Conservation (phyloP, 2,888 invertebrate genomes). For the Germaria angustata region DNA sequence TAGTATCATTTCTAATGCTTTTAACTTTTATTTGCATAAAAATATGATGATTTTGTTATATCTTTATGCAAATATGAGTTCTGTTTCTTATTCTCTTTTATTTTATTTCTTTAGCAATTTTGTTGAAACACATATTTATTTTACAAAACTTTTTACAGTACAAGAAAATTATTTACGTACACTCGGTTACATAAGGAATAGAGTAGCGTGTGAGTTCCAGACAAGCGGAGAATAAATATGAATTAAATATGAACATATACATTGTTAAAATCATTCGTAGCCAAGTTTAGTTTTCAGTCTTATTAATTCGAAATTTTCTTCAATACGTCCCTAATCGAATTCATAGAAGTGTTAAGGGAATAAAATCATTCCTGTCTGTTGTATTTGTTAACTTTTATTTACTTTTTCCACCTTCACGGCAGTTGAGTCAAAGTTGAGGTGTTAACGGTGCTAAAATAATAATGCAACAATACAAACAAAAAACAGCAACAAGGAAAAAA, state of each 20-base stretch:
- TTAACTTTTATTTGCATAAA: background rate
- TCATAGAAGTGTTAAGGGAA: background rate
- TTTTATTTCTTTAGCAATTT: background rate
- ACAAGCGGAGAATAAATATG: too few relatives aligned
- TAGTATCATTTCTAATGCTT: background rate
- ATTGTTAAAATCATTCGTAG: too few relatives aligned
- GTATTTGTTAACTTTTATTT: slow-evolving; percentile 1
- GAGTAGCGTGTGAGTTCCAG: too few relatives aligned
- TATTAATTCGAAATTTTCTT: too few relatives aligned
- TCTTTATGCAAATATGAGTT: background rate
- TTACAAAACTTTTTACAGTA: background rate
- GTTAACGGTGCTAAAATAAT: slow-evolving; percentile 19
- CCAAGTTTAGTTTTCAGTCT: too few relatives aligned
- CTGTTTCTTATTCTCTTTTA: background rate
- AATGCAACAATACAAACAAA: slow-evolving; percentile 3
- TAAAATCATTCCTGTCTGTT: background rate
- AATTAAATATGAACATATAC: too few relatives aligned
- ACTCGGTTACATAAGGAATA: too few relatives aligned
- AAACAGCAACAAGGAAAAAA: background rate
- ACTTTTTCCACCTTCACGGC: slow-evolving; percentile 14
- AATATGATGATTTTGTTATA: background rate
- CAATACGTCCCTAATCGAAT: background rate
- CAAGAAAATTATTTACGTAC: background rate
- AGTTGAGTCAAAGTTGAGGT: slow-evolving; percentile 44
- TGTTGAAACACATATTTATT: background rate